These are phyloP conservation scores for Deilephila elpenor DNA, from an alignment of 2,888 invertebrate genomes.

Conservation along the genomic window DNA sequence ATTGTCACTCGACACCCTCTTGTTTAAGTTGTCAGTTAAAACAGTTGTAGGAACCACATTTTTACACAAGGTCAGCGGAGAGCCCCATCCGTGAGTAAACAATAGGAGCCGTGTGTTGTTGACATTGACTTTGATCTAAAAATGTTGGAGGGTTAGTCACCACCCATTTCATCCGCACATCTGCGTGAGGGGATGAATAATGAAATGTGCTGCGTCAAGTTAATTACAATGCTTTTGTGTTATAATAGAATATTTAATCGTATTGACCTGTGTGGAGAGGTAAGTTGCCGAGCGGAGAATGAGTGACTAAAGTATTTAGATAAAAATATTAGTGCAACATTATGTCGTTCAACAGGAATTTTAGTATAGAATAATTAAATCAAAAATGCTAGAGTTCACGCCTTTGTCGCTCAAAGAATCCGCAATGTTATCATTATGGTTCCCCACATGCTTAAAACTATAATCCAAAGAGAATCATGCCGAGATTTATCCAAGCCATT, in stretches of 20 bases:
- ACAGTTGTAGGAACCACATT: constrained; percentile 5
- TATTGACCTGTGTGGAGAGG: background rate
- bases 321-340: too few species aligned
- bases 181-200: constrained; percentile 20
- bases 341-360: too few species aligned
- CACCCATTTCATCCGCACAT: constrained; percentile 20
- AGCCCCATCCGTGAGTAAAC: constrained; percentile 5
- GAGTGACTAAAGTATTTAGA: too few species aligned
- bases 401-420: too few species aligned
- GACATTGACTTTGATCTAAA: constrained; percentile 27
- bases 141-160: constrained; percentile 27
- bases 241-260: constrained; percentile 5
- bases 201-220: constrained; percentile 6
- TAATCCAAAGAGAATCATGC: too few species aligned
- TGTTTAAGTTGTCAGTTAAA: background rate
- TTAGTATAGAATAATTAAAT: too few species aligned
- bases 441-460: too few species aligned
- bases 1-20: background rate
- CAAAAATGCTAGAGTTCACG: too few species aligned
- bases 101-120: constrained; percentile 14
- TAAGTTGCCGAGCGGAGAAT: background rate
- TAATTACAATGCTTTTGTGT: constrained; percentile 10
- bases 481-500: too few species aligned
- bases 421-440: too few species aligned
- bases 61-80: constrained; percentile 1